Evolutionary conservation across 53 echinoderm and acorn worm genomes (phyloP), one percentile per base, ranked within the genome.

Genomic region (Crossaster papposus): DNA sequence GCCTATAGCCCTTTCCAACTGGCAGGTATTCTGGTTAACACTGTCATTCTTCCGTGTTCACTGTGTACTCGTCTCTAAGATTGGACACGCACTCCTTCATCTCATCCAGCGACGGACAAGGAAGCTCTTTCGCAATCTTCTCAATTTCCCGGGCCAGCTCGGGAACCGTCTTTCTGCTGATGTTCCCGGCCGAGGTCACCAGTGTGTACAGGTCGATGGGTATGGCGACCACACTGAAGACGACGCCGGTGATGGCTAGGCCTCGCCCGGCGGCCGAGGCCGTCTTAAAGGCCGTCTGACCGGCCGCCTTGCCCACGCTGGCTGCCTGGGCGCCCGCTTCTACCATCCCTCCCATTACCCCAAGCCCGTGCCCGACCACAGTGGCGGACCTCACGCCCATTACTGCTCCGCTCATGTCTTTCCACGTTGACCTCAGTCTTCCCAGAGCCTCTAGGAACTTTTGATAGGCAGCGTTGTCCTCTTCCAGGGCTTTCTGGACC

Each of bases 131-230:
- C 30, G 37, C 64, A 14, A 70, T 44, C 35, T 14, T 28, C 36
- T 13, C n/a, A 26, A 83, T 64, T 13, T 38, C 36, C n/a, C 36
- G 11, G 12, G 70, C 83, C 4, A 83, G 65, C 50, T 83, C 28
- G 0, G 83, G 83, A 12, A 68, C 64, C 38, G 83, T 37, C 14
- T 65, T 65, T 4, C 50, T 50, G 17, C 38, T 35, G 24, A 83
- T 65, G 12, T 70, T 65, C 36, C 24, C 11, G 6, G 83, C 83
- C 64, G 83, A 83, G 22, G 83, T 65, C 14, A 83, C 28, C 23
- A 83, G 64, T 22, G 65, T 51, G 44, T 51, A 83, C 70, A 65
- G 14, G 44, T 83, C 83, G 22, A 83, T 38, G 36, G 83, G 83
- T 15, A 70, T 29, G 18, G 83, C 65, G 26, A 83, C 83, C 0